Evolutionary conservation across 2,797 vertebrate species (phyloP).

Genomic region (Sitta carolinensis): DNA sequence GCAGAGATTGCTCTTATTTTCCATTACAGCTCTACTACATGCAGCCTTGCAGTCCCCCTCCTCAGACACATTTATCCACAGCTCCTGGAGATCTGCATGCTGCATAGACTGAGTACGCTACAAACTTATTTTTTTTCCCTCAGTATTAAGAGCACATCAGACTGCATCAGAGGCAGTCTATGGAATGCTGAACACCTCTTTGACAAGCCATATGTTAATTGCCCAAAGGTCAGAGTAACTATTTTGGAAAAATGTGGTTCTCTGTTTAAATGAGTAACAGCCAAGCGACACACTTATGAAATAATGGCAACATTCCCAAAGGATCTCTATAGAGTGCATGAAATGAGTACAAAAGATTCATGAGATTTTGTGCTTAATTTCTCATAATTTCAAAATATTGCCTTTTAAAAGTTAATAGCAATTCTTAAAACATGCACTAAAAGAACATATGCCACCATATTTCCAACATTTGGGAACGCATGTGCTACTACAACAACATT

Average conservation of each 20-base stretch:
- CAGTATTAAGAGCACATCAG: not conserved
- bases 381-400: not conserved
- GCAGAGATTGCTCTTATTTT: not conserved
- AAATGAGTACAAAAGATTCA: not conserved
- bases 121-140: not conserved
- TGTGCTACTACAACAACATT: constrained; percentile 2
- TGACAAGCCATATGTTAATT: not conserved
- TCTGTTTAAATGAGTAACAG: not conserved
- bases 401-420: not conserved
- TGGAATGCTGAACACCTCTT: not conserved
- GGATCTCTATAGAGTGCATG: not conserved
- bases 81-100: not conserved
- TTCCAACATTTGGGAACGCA: not conserved
- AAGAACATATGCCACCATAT: not conserved
- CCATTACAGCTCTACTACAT: not conserved
- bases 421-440: not conserved
- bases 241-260: not conserved
- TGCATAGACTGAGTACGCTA: not conserved
- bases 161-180: not conserved
- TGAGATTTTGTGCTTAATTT: not conserved
- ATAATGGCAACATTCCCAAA: not conserved
- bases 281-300: not conserved
- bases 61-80: not conserved
- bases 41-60: not conserved
- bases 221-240: not conserved